A percentile compares a stretch with the other conserved stretches of the same genome.
Evolutionary conservation across 2,888 invertebrate species (phyloP).

Genomic region (Erynnis tages): DNA sequence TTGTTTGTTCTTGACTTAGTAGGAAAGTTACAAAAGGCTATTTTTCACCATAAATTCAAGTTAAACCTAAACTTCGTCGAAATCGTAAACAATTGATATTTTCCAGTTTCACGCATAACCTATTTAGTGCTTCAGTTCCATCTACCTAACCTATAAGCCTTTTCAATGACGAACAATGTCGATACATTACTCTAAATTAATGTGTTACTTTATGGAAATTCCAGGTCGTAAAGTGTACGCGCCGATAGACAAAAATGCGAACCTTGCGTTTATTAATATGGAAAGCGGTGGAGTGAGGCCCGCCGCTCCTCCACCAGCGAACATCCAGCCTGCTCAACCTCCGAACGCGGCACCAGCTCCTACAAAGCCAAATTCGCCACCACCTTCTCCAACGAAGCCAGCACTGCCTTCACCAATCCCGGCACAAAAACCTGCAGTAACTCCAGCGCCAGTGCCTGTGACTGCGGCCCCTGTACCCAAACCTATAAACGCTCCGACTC

Average conservation of each 20-base stretch:
- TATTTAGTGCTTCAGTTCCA: too few species aligned
- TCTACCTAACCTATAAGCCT: too few species aligned
- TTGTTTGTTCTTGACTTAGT: too few species aligned
- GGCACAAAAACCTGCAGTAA: slow-evolving; percentile 31
- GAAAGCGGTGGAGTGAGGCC: slow-evolving; percentile 52
- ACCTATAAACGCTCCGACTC: slow-evolving; percentile 7
- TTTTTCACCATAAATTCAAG: too few species aligned
- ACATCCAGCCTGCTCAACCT: slow-evolving; percentile 13
- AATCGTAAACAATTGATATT: too few species aligned
- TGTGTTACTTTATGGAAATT: background rate
- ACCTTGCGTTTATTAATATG: slow-evolving; percentile 72
- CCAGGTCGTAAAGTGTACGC: slow-evolving; percentile 57
- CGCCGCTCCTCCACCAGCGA: slow-evolving; percentile 32
- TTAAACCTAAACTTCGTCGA: too few species aligned
- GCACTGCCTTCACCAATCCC: slow-evolving; percentile 35
- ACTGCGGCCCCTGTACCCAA: slow-evolving; percentile 34
- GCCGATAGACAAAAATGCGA: slow-evolving; percentile 68
- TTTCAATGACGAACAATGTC: too few species aligned
- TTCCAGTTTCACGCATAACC: background rate
- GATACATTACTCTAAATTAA: background rate
- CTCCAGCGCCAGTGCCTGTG: slow-evolving; percentile 29
- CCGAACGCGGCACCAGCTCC: slow-evolving; percentile 26
- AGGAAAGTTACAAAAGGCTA: too few species aligned
- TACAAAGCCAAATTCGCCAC: slow-evolving; percentile 33
- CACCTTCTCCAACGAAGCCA: slow-evolving; percentile 30